phyloP scores from a whole-genome alignment of 2,797 vertebrate genomes.

The Hippopotamyrus pictus region DNA sequence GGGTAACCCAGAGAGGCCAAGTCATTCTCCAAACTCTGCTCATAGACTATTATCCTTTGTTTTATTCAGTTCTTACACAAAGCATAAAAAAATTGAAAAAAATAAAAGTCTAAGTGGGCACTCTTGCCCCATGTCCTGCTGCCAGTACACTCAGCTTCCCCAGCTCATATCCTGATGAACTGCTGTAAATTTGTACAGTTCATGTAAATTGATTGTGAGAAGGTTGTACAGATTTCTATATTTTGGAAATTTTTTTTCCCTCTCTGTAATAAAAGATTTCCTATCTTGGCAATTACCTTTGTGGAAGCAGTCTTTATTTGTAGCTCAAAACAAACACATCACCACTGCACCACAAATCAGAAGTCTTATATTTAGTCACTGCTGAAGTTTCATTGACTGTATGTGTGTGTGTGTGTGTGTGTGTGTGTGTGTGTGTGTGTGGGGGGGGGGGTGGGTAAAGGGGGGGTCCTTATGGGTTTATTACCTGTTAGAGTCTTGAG shows the following conservation, averaged over 20 bases:
- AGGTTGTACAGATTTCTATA: slow-evolving; percentile 99
- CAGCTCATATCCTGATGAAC: slow-evolving; percentile 80
- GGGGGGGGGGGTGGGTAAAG: not conserved
- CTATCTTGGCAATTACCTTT: slow-evolving; percentile 95
- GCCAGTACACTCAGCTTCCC: slow-evolving; percentile 78
- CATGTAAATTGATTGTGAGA: slow-evolving; percentile 99
- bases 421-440: too few species aligned
- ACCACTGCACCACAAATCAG: not conserved
- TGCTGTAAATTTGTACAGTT: slow-evolving; percentile 99
- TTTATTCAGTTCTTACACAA: slow-evolving; percentile 57
- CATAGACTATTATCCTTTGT: slow-evolving; percentile 65
- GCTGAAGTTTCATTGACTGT: not conserved
- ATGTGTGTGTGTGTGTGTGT: not conserved
- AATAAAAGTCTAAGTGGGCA: slow-evolving; percentile 64
- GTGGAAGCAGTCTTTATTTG: slow-evolving; percentile 40
- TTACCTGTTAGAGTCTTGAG: not conserved
- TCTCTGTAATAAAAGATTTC: slow-evolving; percentile 99
- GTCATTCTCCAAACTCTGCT: slow-evolving; percentile 69
- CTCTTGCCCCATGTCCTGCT: slow-evolving; percentile 88
- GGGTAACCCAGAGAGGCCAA: slow-evolving; percentile 72
- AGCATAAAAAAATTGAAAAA: slow-evolving; percentile 55
- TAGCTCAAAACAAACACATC: not conserved
- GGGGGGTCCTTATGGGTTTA: not conserved
- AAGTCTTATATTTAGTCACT: not conserved
- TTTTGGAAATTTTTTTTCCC: slow-evolving; percentile 95